Evolutionary conservation across 1,140 invertebrate genomes (phyloP), one percentile per base, ranked within the genome.

Genomic region (Ephestia elutella): DNA sequence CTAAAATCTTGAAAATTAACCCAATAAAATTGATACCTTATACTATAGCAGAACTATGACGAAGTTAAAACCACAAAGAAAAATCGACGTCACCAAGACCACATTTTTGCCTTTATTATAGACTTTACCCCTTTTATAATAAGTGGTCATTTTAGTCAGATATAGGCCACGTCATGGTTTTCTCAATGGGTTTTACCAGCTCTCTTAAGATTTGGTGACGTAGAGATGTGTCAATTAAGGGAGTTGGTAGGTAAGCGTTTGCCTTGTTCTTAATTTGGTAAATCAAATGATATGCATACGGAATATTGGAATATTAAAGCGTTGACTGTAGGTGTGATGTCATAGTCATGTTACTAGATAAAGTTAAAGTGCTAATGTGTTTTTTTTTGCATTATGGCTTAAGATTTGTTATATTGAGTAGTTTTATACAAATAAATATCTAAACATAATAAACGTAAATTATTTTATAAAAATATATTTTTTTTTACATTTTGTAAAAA

Each of bases 121-220:
- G 8, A 5, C 32, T 35, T 35, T 35, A 35, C 10, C 9, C 9
- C 21, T 7, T n/a, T 25, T 25, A 25, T 7, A 25, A 25, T 25
- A 25, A 25, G 21, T 3, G 21, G 21, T 25, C 21, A 25, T 35
- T 35, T 13, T 5, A 4, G 32, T 9, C 32, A 50, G 3, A 50
- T 50, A 20, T 50, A 20, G 49, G 18, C 18, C 49, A 25, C 49
- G 49, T 50, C 49, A 50, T 17, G 10, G 3, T 50, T 50, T 11
- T 50, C 49, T 50, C n/a, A 50, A 50, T 50, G 49, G 49, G 49
- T 50, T 50, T 50, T 50, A 20, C 49, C 49, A 50, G 49, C 18
- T 35, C 32, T 35, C 32, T 13, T 2, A 9, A 35, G 32, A 35
- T 5, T 25, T 25, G 21, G 3, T 35, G 32, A 35, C 3, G 32